Conservation (phyloP, 2,888 invertebrate species). For the Lumbricus terrestris region DNA sequence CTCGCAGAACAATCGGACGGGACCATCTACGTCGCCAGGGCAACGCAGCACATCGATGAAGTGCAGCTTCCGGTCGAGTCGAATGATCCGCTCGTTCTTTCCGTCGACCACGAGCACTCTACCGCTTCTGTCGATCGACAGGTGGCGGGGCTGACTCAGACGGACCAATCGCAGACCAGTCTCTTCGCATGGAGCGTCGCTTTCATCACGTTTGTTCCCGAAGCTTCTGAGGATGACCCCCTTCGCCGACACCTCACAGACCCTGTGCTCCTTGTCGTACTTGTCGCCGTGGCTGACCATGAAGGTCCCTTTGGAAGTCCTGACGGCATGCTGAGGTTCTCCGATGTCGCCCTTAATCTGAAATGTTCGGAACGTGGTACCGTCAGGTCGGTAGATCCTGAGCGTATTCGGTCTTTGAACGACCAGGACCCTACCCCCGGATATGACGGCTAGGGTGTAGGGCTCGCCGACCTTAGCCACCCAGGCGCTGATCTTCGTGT, state of each 20-base stretch:
- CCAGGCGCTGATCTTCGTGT: background rate
- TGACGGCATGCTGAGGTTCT: background rate
- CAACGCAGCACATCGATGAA: background rate
- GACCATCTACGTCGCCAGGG: background rate
- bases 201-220: background rate
- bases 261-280: background rate
- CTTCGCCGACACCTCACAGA: background rate
- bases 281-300: background rate
- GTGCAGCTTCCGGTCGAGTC: background rate
- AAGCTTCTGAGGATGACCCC: background rate
- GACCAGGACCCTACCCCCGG: background rate
- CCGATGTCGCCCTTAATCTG: background rate
- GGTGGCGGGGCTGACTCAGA: background rate
- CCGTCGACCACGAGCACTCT: background rate
- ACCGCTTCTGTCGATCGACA: background rate
- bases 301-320: constrained; percentile 8
- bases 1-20: background rate
- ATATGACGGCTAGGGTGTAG: background rate
- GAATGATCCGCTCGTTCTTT: background rate
- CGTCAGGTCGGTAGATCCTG: background rate
- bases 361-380: background rate
- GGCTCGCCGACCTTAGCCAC: constrained; percentile 3
- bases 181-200: background rate
- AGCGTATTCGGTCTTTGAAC: background rate
- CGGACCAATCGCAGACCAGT: background rate